Evolutionary conservation across 2,113 vertebrate genomes (phyloP).

Genomic region (Plecturocebus donacophilus): DNA sequence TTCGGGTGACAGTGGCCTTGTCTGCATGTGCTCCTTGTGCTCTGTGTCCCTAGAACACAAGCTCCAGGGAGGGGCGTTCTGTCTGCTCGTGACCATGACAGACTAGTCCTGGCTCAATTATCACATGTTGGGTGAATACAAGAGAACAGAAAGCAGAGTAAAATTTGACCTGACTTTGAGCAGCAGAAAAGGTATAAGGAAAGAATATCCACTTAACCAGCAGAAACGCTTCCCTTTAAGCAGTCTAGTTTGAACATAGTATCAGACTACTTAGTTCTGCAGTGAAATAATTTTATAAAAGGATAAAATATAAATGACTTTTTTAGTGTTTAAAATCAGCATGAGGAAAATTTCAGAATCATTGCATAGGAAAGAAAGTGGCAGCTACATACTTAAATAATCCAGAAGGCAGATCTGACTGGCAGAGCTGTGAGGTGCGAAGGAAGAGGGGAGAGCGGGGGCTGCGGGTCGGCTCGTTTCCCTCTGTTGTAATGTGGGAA

Average conservation of each 20-base stretch:
- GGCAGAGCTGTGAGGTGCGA: too few species aligned
- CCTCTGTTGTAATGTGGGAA: neutral
- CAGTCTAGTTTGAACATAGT: neutral
- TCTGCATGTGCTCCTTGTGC: fast-evolving
- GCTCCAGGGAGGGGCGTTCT: neutral
- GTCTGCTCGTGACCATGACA: neutral
- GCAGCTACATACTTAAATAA: fast-evolving
- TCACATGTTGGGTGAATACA: too few species aligned
- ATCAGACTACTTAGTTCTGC: too few species aligned
- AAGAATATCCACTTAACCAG: fast-evolving
- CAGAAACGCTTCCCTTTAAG: neutral
- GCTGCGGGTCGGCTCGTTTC: fast-evolving
- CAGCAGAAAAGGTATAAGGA: fast-evolving
- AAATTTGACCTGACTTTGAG: fast-evolving
- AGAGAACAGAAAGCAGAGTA: neutral
- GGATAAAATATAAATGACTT: neutral
- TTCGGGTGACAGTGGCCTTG: too few species aligned
- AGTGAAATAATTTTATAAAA: neutral
- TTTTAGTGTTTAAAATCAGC: neutral
- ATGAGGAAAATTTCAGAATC: neutral
- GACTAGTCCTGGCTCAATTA: neutral
- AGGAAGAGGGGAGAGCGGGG: fast-evolving
- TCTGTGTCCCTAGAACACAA: fast-evolving
- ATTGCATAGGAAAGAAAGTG: neutral
- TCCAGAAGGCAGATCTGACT: fast-evolving